Percentiles rank a stretch among this genome's conserved stretches.
Conservation (phyloP, 1,140 invertebrate genomes). For the Chrysomallon squamiferum region DNA sequence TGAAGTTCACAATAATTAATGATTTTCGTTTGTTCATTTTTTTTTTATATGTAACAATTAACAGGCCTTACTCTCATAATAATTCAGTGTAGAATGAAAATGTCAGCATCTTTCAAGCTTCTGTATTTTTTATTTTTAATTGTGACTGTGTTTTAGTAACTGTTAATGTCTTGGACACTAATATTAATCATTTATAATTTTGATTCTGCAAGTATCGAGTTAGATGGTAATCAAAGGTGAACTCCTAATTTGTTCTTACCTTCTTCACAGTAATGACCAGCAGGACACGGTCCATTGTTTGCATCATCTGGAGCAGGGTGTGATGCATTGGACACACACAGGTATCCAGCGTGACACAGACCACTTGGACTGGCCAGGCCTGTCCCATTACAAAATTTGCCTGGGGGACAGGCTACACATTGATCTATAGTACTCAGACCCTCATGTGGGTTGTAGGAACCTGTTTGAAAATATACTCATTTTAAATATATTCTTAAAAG, state of each 20-base stretch:
- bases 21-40: too few species aligned
- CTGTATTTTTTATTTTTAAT: too few species aligned
- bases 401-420: conserved; percentile 49
- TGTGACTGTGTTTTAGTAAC: too few species aligned
- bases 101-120: background rate
- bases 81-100: background rate
- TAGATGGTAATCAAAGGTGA: too few species aligned
- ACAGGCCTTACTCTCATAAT: too few species aligned
- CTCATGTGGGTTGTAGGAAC: conserved; percentile 45
- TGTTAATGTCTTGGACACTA: too few species aligned
- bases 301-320: conserved; percentile 45
- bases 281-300: conserved; percentile 52
- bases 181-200: too few species aligned
- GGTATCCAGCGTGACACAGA: conserved; percentile 50
- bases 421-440: conserved; percentile 24
- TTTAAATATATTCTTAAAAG: background rate
- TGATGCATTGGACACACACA: conserved; percentile 47
- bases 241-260: too few species aligned
- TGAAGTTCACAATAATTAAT: too few species aligned
- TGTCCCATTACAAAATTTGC: conserved; percentile 49
- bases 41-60: too few species aligned
- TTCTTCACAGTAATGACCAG: conserved; percentile 54
- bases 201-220: too few species aligned
- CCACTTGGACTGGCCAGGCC: conserved; percentile 43
- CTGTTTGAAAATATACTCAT: conserved; percentile 21